Conservation (phyloP, 2,797 vertebrate species). For the Onychomys arenicola region DNA sequence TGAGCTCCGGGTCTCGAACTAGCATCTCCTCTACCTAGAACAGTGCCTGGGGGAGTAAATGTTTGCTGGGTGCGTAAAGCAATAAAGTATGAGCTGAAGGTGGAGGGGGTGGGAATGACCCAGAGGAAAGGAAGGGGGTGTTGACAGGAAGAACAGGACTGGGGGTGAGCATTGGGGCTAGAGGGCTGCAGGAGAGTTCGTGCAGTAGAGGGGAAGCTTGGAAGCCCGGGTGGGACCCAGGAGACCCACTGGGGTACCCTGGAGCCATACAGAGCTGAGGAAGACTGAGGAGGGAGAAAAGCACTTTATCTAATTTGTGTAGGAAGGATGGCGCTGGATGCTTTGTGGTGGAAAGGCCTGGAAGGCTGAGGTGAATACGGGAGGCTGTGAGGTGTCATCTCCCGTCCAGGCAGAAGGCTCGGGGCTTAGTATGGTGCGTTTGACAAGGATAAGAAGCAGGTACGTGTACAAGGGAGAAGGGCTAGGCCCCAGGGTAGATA, state of each 20-base stretch:
- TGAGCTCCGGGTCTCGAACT: not conserved
- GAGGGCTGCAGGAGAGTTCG: not conserved
- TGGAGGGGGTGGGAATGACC: not conserved
- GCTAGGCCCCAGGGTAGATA: rapidly evolving
- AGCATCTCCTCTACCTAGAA: not conserved
- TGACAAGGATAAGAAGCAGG: not conserved
- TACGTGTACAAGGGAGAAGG: rapidly evolving
- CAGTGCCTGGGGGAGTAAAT: too few relatives aligned
- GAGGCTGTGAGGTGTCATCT: not conserved
- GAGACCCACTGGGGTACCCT: not conserved
- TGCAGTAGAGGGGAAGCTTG: too few relatives aligned
- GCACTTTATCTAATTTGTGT: not conserved
- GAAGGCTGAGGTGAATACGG: not conserved
- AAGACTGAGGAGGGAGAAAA: too few relatives aligned
- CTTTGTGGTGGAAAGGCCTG: not conserved
- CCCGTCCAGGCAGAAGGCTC: not conserved
- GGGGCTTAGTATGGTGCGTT: not conserved
- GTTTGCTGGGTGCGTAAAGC: not conserved
- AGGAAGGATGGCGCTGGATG: too few relatives aligned
- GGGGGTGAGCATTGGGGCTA: not conserved
- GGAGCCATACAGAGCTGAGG: not conserved
- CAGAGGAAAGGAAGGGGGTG: not conserved
- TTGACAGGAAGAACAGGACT: not conserved
- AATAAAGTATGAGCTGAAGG: not conserved
- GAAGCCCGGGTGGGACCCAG: not conserved